Evolutionary conservation across 2,888 invertebrate species (phyloP), one percentile per base, ranked within the genome.

Genomic region (Pteria penguin): DNA sequence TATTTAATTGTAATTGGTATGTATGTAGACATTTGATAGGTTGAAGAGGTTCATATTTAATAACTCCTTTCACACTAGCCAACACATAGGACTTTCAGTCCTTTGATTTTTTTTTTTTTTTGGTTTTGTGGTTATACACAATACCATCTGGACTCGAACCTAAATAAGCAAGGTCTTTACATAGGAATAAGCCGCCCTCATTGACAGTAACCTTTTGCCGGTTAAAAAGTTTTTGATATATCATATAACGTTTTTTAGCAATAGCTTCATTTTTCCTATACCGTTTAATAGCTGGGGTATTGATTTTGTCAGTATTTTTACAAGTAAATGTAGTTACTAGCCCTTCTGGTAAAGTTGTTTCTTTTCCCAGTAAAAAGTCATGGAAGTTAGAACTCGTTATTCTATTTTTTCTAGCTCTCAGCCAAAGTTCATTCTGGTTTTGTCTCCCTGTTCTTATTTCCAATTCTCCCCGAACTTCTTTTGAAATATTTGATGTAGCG

Each of bases 351-450:
- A 27, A 22, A 31, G 58, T 52, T 24, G 24, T 33, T 26, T 36
- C 52, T 45, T 52, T 55, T 31, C 60, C 29, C 14, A n/a, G 4
- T 1, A 31, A 4, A 32, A 60, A 31, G 8, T 66, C 60, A 73
- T 73, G 67, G 45, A 73, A 73, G 33, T 52, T 73, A 33, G 58
- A 60, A 29, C 36, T 60, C 32, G 72, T 73, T 24, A 73, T 67
- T 26, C 72, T 66, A 22, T 11, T 22, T 36, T 58, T 4, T 67
- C 72, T 55, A 24, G 72, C 54, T n/a, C 18, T 8, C 11, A 45
- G 5, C 60, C 72, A 73, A 29, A 73, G 52, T 26, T 45, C 11
- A 66, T 73, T 73, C 5, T 60, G 32, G 60, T 26, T n/a, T 26
- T 73, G 72, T 18, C 72, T 66, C 26, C 32, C 31, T 26, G 72